Evolutionary conservation across 2,888 invertebrate species (phyloP).

Genomic region (Ochropacha duplaris): DNA sequence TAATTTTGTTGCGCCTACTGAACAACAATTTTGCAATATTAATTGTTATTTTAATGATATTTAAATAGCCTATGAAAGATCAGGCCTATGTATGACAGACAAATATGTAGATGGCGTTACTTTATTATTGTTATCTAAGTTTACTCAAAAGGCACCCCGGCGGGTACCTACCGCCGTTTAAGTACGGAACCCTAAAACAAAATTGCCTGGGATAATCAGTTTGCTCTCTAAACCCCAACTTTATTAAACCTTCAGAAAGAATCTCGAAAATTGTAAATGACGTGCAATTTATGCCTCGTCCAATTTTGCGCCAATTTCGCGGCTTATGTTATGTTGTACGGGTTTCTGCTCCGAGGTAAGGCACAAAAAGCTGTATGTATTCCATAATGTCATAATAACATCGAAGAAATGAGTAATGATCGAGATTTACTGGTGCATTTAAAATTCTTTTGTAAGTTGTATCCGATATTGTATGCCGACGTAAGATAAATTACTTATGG

Average conservation of each 20-base stretch:
- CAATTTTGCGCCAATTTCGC: conserved; percentile 76
- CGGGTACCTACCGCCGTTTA: no score
- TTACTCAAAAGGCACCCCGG: no score
- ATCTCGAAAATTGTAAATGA: conserved; percentile 49
- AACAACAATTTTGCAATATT: no score
- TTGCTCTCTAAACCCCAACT: conserved; percentile 13
- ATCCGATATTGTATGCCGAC: conserved; percentile 42
- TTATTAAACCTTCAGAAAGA: conserved; percentile 21
- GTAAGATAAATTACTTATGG: conserved; percentile 51
- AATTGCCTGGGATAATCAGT: conserved; percentile 25
- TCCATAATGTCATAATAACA: conserved; percentile 56
- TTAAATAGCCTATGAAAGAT: no score
- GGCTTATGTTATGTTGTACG: conserved; percentile 46
- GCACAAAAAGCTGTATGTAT: conserved; percentile 50
- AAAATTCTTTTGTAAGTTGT: conserved; percentile 46
- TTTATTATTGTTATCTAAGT: no score
- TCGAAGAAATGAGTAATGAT: conserved; percentile 54
- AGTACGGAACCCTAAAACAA: no score
- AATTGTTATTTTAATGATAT: no score
- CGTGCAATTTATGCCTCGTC: conserved; percentile 61
- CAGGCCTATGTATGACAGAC: no score
- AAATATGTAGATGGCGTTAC: no score
- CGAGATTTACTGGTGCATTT: conserved; percentile 55
- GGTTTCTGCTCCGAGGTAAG: conserved; percentile 35
- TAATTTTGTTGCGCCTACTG: no score